Evolutionary conservation across 1,140 invertebrate genomes (phyloP), one percentile per base, ranked within the genome.

Genomic region (Ectropis grisescens): DNA sequence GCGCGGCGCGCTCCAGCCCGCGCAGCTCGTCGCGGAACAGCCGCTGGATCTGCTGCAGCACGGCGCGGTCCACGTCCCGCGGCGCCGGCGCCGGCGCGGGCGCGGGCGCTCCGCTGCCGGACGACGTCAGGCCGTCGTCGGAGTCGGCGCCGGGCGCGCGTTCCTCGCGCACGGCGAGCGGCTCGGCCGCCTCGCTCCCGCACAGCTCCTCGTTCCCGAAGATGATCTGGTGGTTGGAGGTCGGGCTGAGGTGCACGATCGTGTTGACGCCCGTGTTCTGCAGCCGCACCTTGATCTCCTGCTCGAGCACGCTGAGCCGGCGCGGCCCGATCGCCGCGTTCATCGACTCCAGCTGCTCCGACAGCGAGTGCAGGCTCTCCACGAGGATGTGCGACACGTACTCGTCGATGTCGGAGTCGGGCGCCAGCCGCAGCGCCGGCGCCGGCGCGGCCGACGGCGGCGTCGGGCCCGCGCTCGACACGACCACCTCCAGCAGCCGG

Each of bases 281-380:
- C 16, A 83, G 38, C 42, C 79, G 82, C 1, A 83, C 76, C 53
- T 83, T 83, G 23, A 83, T 83, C 53, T 83, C 80, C 46, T 83
- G 82, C 40, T 83, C 80, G 12, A 83, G 66, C 0, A 83, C 74
- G 43, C 61, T 83, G 9, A 83, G 51, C 39, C 71, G 79, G 11
- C 65, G 48, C 24, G 43, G 62, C 3, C 69, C 70, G 27, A 81
- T 71, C 1, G 78, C 69, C 1, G 74, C 72, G 28, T 74, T 82
- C 55, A 83, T 82, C 8, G 60, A 69, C 35, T 83, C 80, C 7
- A 83, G 48, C 36, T 79, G 79, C 38, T 82, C 82, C 1, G 74
- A 71, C 32, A 83, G 47, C 0, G 78, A 79, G 37, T 83, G 81
- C 6, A 83, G 47, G 39, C 82, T 83, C 41, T 83, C 82, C 2